phyloP scores from a whole-genome alignment of 2,113 vertebrate species.

The Sceloporus tristichus region DNA sequence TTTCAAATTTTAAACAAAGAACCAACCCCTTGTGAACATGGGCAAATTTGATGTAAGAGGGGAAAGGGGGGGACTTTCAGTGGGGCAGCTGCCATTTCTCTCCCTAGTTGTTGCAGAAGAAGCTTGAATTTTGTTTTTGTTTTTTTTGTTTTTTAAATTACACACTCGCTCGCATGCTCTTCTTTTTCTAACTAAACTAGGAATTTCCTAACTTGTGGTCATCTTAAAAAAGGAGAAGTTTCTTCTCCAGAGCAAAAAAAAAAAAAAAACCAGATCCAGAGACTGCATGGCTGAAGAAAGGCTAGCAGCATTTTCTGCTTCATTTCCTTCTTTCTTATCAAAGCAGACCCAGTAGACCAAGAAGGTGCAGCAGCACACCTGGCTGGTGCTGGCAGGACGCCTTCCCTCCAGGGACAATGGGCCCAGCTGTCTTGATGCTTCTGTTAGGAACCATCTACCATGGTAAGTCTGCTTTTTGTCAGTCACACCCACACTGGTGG shows the following conservation, averaged over 20 bases:
- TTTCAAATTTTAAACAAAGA: background rate
- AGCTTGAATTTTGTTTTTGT: background rate
- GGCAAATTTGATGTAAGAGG: no score
- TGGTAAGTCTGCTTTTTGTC: constrained; percentile 68
- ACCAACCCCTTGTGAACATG: background rate
- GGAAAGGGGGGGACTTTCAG: no score
- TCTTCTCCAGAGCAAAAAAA: constrained; percentile 18
- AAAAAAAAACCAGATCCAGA: fast-evolving
- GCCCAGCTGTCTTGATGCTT: constrained; percentile 65
- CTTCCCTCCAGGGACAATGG: constrained; percentile 58
- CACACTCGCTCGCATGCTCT: no score
- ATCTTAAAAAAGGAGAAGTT: constrained; percentile 71
- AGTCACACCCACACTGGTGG: fast-evolving
- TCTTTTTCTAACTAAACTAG: constrained; percentile 53
- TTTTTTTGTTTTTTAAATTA: background rate
- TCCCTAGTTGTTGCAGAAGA: no score
- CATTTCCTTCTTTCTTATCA: background rate
- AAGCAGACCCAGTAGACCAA: background rate
- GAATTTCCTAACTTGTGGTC: constrained; percentile 74
- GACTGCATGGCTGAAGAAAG: constrained; percentile 22
- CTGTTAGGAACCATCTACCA: constrained; percentile 61
- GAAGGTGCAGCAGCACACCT: background rate
- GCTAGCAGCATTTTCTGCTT: background rate
- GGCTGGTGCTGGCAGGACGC: background rate
- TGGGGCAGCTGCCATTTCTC: no score